phyloP scores from a whole-genome alignment of 1,140 invertebrate species.

The Plectrocnemia conspersa region DNA sequence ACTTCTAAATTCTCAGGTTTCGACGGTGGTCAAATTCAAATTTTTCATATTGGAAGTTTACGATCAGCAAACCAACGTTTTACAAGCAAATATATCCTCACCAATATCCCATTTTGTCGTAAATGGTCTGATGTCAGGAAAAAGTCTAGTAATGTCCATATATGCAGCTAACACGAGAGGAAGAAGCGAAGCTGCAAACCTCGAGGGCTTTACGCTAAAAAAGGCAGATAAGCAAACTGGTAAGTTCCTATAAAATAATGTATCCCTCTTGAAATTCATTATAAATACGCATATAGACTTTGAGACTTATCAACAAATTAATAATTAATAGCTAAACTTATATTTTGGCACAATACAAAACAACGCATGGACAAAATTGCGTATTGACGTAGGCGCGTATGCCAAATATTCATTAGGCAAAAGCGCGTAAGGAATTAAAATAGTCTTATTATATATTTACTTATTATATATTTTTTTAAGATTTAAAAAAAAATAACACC shows the following conservation, averaged over 20 bases:
- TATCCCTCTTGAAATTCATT: background rate
- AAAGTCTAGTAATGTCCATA: constrained; percentile 62
- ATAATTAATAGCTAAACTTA: too few species aligned
- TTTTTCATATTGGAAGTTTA: constrained; percentile 70
- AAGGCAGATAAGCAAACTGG: constrained; percentile 76
- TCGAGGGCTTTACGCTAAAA: constrained; percentile 67
- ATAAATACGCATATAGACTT: too few species aligned
- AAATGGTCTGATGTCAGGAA: constrained; percentile 63
- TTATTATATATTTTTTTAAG: too few species aligned
- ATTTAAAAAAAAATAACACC: too few species aligned
- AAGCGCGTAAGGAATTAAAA: too few species aligned
- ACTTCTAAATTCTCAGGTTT: constrained; percentile 56
- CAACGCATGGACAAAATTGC: too few species aligned
- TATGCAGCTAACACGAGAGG: constrained; percentile 60
- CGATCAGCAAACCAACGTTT: constrained; percentile 60
- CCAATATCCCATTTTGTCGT: constrained; percentile 63
- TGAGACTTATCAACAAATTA: too few species aligned
- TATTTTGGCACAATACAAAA: too few species aligned
- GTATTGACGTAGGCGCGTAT: too few species aligned
- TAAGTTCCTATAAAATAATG: constrained; percentile 39
- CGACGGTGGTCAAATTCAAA: constrained; percentile 69
- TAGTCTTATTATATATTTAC: too few species aligned
- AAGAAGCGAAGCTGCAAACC: constrained; percentile 52
- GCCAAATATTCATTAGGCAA: too few species aligned
- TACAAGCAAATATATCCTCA: constrained; percentile 65